Conservation (phyloP, 2,113 vertebrate genomes). For the Onychostoma macrolepis region DNA sequence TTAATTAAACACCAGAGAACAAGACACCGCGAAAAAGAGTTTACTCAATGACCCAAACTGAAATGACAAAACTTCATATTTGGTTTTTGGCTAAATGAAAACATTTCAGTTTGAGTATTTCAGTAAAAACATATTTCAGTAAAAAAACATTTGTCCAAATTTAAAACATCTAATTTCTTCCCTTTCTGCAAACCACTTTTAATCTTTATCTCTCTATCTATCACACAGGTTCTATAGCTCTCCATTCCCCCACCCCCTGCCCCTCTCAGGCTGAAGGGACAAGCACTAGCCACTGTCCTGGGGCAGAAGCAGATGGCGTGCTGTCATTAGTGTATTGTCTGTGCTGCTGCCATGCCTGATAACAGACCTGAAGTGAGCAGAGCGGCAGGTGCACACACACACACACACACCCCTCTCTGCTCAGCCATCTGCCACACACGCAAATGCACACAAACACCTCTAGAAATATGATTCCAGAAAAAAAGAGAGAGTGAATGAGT, state of each 20-base stretch:
- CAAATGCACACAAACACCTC: slow-evolving; percentile 9
- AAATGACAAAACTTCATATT: not conserved
- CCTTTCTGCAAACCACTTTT: not conserved
- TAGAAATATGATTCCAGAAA: slow-evolving; percentile 10
- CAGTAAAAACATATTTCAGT: not conserved
- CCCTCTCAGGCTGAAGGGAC: slow-evolving; percentile 20
- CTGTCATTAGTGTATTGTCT: slow-evolving; percentile 59
- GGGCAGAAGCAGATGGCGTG: slow-evolving; percentile 54
- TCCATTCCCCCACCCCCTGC: not conserved
- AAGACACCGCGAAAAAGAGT: not conserved
- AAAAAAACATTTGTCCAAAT: not conserved
- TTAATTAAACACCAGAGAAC: not conserved
- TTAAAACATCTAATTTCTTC: not conserved
- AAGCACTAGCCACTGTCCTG: slow-evolving; percentile 37
- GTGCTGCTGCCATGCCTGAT: slow-evolving; percentile 51
- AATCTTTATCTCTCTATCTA: not conserved
- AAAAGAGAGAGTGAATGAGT: not conserved
- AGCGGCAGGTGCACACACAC: slow-evolving; percentile 50
- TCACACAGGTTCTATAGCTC: not conserved
- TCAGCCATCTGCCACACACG: slow-evolving; percentile 47
- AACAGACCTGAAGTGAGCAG: slow-evolving; percentile 42
- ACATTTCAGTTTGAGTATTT: not conserved
- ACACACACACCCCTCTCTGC: slow-evolving; percentile 20
- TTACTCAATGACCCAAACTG: not conserved
- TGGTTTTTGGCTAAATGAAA: not conserved